These are phyloP conservation scores for Euwallacea similis DNA, from an alignment of 1,140 invertebrate species.

Conservation along the genomic window DNA sequence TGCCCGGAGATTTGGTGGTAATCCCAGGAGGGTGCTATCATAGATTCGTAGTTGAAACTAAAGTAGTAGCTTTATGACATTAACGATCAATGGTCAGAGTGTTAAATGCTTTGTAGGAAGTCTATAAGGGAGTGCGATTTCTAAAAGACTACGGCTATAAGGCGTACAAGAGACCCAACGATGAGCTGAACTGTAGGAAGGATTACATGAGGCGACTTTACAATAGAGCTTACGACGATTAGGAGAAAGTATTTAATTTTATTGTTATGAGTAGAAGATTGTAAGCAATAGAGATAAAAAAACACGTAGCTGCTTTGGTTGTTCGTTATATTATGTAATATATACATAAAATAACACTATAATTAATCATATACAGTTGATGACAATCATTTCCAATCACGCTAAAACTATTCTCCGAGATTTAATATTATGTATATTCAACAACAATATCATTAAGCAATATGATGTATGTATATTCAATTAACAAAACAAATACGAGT, in stretches of 20 bases:
- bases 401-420: slow-evolving; percentile 33
- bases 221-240: slow-evolving; percentile 51
- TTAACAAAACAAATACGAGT: slow-evolving; percentile 47
- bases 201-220: slow-evolving; percentile 68
- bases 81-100: neutral
- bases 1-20: slow-evolving; percentile 83
- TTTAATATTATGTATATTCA: slow-evolving; percentile 40
- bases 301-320: slow-evolving; percentile 15
- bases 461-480: slow-evolving; percentile 48
- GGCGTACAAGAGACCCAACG: slow-evolving; percentile 82
- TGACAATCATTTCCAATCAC: slow-evolving; percentile 52
- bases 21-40: slow-evolving; percentile 96
- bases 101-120: slow-evolving; percentile 65
- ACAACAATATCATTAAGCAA: slow-evolving; percentile 50
- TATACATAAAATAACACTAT: slow-evolving; percentile 55
- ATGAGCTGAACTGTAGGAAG: slow-evolving; percentile 75
- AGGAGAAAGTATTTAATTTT: slow-evolving; percentile 1
- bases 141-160: slow-evolving; percentile 89
- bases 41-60: slow-evolving; percentile 85
- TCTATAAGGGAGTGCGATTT: slow-evolving; percentile 80
- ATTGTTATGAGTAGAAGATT: neutral
- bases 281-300: neutral
- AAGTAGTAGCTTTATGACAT: slow-evolving; percentile 53
- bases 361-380: slow-evolving; percentile 54
- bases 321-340: slow-evolving; percentile 53